These are phyloP conservation scores for Drosophila littoralis DNA, from an alignment of 1,140 invertebrate species.

Conservation along the genomic window DNA sequence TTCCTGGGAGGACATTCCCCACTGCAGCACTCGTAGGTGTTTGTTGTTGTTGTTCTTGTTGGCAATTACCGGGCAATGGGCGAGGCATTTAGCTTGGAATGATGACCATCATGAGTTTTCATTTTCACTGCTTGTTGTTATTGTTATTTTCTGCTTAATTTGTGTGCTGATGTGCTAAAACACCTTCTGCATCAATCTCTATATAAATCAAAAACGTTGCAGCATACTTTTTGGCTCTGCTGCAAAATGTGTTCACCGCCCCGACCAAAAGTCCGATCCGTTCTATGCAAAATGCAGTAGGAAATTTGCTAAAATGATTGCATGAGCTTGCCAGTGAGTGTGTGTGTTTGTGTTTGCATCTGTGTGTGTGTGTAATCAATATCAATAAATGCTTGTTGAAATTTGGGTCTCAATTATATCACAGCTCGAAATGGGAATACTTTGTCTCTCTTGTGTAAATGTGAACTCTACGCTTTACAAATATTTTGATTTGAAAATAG, in stretches of 20 bases:
- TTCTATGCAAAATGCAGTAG: constrained; percentile 28
- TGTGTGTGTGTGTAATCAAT: constrained; percentile 17
- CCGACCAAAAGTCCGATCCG: neutral
- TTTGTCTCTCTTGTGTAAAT: neutral
- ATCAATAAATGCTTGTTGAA: constrained; percentile 26
- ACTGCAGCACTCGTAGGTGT: too few relatives aligned
- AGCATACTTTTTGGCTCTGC: constrained; percentile 33
- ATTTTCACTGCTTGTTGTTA: constrained; percentile 20
- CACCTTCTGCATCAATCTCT: constrained; percentile 50
- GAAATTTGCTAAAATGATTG: constrained; percentile 38
- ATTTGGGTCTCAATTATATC: neutral
- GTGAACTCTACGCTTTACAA: neutral
- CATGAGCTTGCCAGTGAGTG: neutral
- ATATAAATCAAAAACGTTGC: constrained; percentile 38
- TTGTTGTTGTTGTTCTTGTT: constrained; percentile 35
- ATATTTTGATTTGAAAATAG: neutral
- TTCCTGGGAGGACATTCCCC: too few relatives aligned
- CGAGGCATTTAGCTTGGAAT: constrained; percentile 58
- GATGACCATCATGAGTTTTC: constrained; percentile 55
- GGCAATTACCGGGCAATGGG: constrained; percentile 67
- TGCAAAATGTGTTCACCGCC: constrained; percentile 1
- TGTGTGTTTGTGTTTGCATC: constrained; percentile 3
- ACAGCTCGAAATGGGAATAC: constrained; percentile 13
- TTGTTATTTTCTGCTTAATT: constrained; percentile 45
- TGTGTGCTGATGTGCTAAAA: constrained; percentile 59